phyloP scores from a whole-genome alignment of 2,797 vertebrate species.

The Danio aesculapii region DNA sequence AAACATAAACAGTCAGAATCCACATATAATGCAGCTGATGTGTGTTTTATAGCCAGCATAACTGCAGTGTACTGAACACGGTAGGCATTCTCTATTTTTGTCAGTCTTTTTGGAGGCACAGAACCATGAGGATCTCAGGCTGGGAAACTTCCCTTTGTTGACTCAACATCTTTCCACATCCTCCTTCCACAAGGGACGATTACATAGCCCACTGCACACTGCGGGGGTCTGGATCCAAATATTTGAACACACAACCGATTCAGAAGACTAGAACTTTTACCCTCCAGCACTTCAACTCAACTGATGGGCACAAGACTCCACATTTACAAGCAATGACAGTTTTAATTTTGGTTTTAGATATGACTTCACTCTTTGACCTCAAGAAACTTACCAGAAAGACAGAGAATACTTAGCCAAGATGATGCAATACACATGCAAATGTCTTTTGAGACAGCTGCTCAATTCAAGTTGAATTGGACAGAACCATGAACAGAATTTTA shows the following conservation, averaged over 20 bases:
- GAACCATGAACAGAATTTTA: background rate
- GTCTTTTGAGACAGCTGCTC: background rate
- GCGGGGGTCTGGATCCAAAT: background rate
- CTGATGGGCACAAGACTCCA: conserved; percentile 1
- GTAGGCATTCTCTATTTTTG: background rate
- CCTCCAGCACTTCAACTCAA: conserved; percentile 18
- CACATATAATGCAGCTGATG: background rate
- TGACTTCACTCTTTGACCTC: conserved; percentile 33
- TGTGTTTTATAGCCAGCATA: conserved; percentile 10
- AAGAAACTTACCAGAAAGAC: conserved; percentile 15
- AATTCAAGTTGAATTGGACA: background rate
- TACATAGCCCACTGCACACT: conserved; percentile 18
- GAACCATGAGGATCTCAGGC: conserved; percentile 46
- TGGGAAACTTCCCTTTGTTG: conserved; percentile 53
- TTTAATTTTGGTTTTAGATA: background rate
- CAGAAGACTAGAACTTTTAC: background rate
- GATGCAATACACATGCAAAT: conserved; percentile 35
- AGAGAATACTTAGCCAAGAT: conserved; percentile 8
- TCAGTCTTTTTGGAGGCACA: conserved; percentile 40
- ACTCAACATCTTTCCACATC: conserved; percentile 42
- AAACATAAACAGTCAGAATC: background rate
- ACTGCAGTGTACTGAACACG: background rate
- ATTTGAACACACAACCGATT: background rate
- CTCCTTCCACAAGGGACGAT: conserved; percentile 30
- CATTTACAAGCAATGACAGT: conserved; percentile 19